These are phyloP conservation scores for Channa maculata DNA, from an alignment of 2,113 vertebrate genomes.

Conservation along the genomic window DNA sequence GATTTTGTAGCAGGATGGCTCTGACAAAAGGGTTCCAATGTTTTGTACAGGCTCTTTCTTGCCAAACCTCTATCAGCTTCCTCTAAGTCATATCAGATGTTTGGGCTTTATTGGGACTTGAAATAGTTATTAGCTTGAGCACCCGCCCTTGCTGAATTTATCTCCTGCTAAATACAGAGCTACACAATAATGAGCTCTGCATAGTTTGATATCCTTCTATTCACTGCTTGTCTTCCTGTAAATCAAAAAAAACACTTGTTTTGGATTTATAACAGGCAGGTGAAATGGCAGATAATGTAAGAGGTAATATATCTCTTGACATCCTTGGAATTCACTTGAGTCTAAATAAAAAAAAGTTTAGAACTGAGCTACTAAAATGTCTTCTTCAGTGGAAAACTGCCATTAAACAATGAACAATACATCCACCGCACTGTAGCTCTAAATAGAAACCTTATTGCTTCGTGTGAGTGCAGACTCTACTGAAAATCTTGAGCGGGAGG, in stretches of 20 bases:
- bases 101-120: constrained; percentile 70
- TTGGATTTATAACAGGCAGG: constrained; percentile 39
- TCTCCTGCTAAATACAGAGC: constrained; percentile 55
- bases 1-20: constrained; percentile 62
- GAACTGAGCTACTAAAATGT: constrained; percentile 28
- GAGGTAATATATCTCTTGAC: constrained; percentile 27
- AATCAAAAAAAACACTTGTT: constrained; percentile 23
- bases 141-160: constrained; percentile 53
- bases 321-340: constrained; percentile 31
- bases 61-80: constrained; percentile 61
- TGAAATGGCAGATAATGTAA: constrained; percentile 30
- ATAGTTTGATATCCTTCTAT: constrained; percentile 40
- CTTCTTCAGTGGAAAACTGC: constrained; percentile 33
- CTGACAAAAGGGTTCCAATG: constrained; percentile 47
- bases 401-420: constrained; percentile 22
- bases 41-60: constrained; percentile 49
- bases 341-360: constrained; percentile 39
- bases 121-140: constrained; percentile 70
- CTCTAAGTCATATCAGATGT: constrained; percentile 74
- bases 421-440: constrained; percentile 14
- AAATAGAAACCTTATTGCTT: constrained; percentile 23
- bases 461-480: constrained; percentile 21
- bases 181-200: constrained; percentile 48
- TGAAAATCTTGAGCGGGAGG: constrained; percentile 52
- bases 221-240: constrained; percentile 29